These are phyloP conservation scores for Odocoileus virginianus DNA, from an alignment of 2,113 vertebrate species.

Conservation along the genomic window DNA sequence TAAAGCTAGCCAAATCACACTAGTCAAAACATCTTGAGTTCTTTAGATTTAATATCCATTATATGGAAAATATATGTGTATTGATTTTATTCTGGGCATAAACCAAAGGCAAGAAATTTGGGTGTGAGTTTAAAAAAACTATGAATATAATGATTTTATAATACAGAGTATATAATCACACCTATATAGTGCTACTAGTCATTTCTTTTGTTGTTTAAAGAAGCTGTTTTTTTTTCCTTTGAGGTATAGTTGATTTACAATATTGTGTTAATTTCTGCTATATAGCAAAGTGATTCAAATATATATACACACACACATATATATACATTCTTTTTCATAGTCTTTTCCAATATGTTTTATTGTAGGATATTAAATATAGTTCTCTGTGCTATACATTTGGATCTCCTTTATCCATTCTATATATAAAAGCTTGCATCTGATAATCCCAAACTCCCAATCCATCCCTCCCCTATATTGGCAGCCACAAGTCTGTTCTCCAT, in stretches of 20 bases:
- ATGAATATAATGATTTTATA: neutral
- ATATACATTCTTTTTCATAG: neutral
- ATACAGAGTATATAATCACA: neutral
- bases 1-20: neutral
- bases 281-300: neutral
- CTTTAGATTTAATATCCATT: neutral
- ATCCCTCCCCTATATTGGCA: neutral
- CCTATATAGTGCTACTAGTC: neutral
- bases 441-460: neutral
- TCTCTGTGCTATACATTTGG: neutral
- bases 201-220: neutral
- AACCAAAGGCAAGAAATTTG: neutral
- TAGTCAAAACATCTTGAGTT: neutral
- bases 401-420: neutral
- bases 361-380: neutral
- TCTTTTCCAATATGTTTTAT: neutral
- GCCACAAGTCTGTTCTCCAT: neutral
- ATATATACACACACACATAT: neutral
- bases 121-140: neutral
- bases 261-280: neutral
- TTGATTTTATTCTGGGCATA: neutral
- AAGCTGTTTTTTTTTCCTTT: neutral
- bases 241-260: neutral
- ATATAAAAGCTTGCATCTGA: neutral
- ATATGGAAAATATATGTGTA: neutral